phyloP scores from a whole-genome alignment of 2,113 vertebrate species.

The Potamarius usumacintae region DNA sequence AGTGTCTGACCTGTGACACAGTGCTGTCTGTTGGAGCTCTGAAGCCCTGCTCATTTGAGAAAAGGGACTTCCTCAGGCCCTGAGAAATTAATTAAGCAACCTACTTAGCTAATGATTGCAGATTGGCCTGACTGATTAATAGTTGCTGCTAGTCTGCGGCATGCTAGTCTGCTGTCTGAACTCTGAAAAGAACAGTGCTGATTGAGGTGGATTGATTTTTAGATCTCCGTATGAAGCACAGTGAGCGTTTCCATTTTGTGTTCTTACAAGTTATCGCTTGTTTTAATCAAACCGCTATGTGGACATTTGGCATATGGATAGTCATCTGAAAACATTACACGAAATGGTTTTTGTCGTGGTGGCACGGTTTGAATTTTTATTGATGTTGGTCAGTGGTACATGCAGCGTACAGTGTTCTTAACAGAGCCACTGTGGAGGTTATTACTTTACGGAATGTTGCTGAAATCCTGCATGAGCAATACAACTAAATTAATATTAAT shows the following conservation, averaged over 20 bases:
- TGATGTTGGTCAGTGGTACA: neutral
- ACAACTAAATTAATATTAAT: neutral
- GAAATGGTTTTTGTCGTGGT: neutral
- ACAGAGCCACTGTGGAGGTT: neutral
- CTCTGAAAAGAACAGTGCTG: constrained; percentile 28
- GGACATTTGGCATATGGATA: neutral
- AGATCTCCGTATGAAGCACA: neutral
- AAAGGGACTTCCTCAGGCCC: constrained; percentile 19
- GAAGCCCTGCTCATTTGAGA: constrained; percentile 34
- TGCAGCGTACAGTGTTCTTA: neutral
- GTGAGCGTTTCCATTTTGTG: neutral
- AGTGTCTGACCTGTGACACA: neutral
- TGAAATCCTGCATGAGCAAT: neutral
- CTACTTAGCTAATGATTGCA: constrained; percentile 42
- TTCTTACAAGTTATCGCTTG: neutral
- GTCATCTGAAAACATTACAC: neutral
- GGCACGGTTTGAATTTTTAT: neutral
- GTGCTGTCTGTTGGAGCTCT: neutral
- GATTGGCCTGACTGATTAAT: constrained; percentile 42
- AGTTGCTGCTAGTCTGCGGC: neutral
- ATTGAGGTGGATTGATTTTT: constrained; percentile 25
- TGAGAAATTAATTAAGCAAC: constrained; percentile 47
- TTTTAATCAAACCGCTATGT: neutral
- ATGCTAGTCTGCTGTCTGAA: constrained; percentile 3
- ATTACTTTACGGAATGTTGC: neutral